Conservation (phyloP, 2,888 invertebrate genomes). For the Sisyra nigra region DNA sequence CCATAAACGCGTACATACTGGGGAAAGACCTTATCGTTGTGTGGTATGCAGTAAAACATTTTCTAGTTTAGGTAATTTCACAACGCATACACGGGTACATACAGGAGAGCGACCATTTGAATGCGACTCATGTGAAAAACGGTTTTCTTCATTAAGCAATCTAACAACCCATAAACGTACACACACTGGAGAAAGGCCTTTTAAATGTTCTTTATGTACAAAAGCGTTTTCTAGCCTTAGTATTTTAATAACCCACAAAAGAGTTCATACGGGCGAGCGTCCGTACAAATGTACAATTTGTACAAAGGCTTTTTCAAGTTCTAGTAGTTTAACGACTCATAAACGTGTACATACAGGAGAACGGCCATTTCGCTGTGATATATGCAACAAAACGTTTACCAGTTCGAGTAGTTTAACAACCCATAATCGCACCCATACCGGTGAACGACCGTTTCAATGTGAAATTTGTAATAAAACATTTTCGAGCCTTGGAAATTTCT, state of each 20-base stretch:
- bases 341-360: neutral
- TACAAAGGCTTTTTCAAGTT: neutral
- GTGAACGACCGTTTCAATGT: no score
- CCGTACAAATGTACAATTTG: neutral
- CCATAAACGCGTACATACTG: conserved; percentile 1
- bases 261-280: neutral
- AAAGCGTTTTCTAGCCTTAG: neutral
- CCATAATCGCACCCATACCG: neutral
- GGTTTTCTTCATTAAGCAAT: neutral
- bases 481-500: no score
- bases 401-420: neutral
- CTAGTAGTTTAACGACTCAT: neutral
- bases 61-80: neutral
- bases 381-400: conserved; percentile 1
- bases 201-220: neutral
- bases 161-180: neutral
- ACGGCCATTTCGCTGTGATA: neutral
- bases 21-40: conserved; percentile 1
- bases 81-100: neutral
- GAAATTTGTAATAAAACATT: no score
- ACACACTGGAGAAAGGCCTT: neutral
- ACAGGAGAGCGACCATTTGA: neutral
- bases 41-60: neutral
- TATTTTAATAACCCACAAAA: neutral
- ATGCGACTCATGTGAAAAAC: neutral